Evolutionary conservation across 2,113 vertebrate genomes (phyloP), one percentile per base, ranked within the genome.

Genomic region (Chloebia gouldiae): DNA sequence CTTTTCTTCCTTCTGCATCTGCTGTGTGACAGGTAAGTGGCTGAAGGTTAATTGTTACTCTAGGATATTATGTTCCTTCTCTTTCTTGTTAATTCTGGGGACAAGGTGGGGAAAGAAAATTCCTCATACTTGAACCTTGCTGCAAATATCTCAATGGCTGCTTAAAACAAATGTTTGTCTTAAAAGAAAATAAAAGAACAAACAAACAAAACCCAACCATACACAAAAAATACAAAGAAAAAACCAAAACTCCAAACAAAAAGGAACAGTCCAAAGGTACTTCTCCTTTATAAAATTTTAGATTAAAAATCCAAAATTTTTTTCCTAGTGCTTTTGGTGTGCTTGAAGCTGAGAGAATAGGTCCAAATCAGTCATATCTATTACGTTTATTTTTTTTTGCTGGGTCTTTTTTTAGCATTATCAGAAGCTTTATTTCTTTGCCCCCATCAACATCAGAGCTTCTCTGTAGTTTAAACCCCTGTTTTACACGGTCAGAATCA

Each of bases 1-100:
- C 66, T 95, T 87, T 94, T 60, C 68, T 66, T 77, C 79, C 82
- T 53, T 68, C 83, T 88, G 71, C 79, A 85, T 93, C 90, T 94
- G 57, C 73, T 92, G 64, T 24, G 39, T 84, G 88, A 90, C 92
- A 97, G 86, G 87, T 45, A 80, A 89, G 42, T 9, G 2, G 57
- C 44, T 96, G 95, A 96, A 97, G 94, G 94, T 93, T 97, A 96
- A 95, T 94, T 96, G 92, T 95, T 82, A 76, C 91, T 96, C 45
- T 75, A 69, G 89, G 91, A 96, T 93, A 91, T 81, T 66, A 45
- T 40, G 82, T 84, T 94, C 95, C 72, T 81, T 78, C 69, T 92
- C 60, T 75, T 35, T 78, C 66, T 76, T 77, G 61, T 82, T 95
- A 93, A 86, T 90, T 90, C 91, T 50, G 72, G 75, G 77, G 76